Base-by-base conservation (phyloP, 1,140 invertebrate species). In the Drosophila takahashii region DNA sequence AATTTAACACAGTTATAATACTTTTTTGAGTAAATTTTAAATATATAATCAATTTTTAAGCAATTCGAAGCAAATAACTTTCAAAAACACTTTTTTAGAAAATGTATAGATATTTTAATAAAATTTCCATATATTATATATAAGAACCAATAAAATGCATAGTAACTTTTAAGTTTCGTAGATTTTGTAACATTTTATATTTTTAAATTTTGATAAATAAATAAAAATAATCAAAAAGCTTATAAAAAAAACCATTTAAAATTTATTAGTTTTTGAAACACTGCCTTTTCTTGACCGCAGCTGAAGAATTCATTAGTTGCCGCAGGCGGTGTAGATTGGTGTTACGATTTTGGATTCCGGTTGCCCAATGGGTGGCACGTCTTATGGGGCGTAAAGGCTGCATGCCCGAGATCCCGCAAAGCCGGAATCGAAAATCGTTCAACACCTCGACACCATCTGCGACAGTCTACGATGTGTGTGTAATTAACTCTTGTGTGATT, bases 371-470 rank as follows among this genome's bases (percentile, higher is more conserved):
- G 26, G 53, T 16, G 59, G 52, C 52, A 58, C 52, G 52, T 61
- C 59, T 61, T 56, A 59, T 61, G 59, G 59, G 59, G 59, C 59
- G 27, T 59, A 26, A 41, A 59, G 53, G 59, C 59, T 34, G 48
- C 48, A 34, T 51, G 48, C 48, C 15, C 59, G 59, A 10, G 29
- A 41, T 22, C 59, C 59, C 36, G 59, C 54, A 59, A 62, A 32
- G 48, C 59, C 50, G 22, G 54, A 41, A 59, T 58, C 59, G 16
- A 27, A 26, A 62, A 62, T 62, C 59, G 58, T 37, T 22, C 2
- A 15, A 11, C 58, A 62, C 59, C 39, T 57, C 9, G 26, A 57
- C 59, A 62, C 59, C 59, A 59, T 10, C 59, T 62, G 59, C 59
- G 54, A 57, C 59, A 62, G 59, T 29, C 59, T 41, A 41, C 59